Base-by-base conservation (phyloP, 2,888 invertebrate species). In the Drosophila cognata region DNA sequence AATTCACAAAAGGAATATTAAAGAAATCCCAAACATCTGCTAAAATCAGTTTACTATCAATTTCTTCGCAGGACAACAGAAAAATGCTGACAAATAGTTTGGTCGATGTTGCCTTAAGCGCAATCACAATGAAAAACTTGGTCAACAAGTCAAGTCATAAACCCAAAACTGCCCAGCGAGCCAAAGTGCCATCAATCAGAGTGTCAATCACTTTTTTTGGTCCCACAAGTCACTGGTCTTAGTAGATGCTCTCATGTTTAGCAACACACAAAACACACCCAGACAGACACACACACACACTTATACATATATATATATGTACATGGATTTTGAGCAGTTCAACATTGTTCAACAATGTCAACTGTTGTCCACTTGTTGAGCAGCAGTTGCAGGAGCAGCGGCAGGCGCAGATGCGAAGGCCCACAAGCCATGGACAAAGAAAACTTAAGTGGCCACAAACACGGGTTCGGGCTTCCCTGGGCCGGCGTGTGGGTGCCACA, bases 371-470 rank as follows among this genome's bases (percentile, higher is more conserved):
- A 85, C 85, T 89, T 85, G 85, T 85, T 85, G 85, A 88, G 61
- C 79, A 69, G 69, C 56, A 69, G 71, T 48, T 72, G 60, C 77
- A 71, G 65, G 52, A 63, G 77, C 64, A 69, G 50, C 63, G 66
- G 41, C 46, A n/a, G 51, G 13, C 51, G 28, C 28, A 28, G 28
- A 16, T 18, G 28, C 16, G 50, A 18, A 59, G 43, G 74, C 67
- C 77, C 84, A 81, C 88, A 84, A 79, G 87, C 79, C 87, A 74
- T 59, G 79, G 69, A 87, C 88, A 84, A 84, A 87, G 84, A 81
- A 88, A 84, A 87, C 84, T 89, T 84, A 89, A 89, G 84, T 89
- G 89, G 87, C 87, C 89, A 74, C 88, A 79, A 81, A 61, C 65
- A 69, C 51, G 53, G 60, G 59, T 50, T 52, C 48, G 43, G 58